Evolutionary conservation across 2,797 vertebrate genomes (phyloP).

Genomic region (Falco naumanni): DNA sequence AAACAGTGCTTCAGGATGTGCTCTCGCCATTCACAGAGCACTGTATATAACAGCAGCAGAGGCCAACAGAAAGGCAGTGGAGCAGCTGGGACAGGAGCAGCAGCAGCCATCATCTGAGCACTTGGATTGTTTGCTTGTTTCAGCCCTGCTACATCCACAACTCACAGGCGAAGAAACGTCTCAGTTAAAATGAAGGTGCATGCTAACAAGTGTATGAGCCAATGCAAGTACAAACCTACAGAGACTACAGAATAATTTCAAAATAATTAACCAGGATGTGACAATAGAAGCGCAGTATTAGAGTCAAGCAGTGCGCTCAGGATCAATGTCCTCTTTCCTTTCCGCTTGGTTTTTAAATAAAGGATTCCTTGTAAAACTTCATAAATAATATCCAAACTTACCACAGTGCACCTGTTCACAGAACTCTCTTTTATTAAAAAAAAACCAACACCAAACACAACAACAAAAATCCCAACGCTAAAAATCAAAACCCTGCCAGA

Average conservation of each 20-base stretch:
- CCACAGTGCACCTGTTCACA: neutral
- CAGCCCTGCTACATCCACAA: neutral
- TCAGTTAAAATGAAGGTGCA: neutral
- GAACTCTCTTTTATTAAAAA: neutral
- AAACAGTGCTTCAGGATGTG: neutral
- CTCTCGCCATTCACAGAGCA: neutral
- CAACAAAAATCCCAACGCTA: neutral
- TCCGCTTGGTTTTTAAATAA: neutral
- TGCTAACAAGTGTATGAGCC: neutral
- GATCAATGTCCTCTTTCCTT: neutral
- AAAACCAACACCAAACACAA: too few relatives aligned
- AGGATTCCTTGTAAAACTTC: neutral
- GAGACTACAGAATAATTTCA: neutral
- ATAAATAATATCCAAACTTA: neutral
- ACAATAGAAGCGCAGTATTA: neutral
- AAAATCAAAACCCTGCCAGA: neutral
- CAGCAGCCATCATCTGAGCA: neutral
- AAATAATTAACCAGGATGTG: neutral
- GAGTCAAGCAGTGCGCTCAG: neutral
- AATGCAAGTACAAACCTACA: neutral
- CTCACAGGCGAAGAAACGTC: neutral
- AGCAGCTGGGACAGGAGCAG: neutral
- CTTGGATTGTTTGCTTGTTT: neutral
- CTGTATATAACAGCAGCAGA: fast-evolving
- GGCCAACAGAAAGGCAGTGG: neutral